These are phyloP conservation scores for Pipistrellus nathusii DNA, from an alignment of 2,797 vertebrate species.

Conservation along the genomic window DNA sequence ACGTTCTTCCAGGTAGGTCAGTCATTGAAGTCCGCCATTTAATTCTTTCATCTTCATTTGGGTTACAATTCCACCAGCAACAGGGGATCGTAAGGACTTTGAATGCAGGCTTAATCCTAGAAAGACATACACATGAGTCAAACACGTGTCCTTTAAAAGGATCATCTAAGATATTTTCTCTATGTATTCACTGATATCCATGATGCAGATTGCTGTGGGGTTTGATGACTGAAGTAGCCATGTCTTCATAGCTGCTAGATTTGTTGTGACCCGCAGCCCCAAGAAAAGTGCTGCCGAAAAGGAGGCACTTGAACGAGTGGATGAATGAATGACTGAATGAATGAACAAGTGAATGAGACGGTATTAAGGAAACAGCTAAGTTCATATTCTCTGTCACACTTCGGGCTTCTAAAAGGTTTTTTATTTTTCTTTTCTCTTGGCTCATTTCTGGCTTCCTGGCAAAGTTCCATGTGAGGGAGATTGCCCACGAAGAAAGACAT, in stretches of 20 bases:
- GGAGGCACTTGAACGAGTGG: background rate
- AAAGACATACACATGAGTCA: background rate
- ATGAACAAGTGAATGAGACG: background rate
- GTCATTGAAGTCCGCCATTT: background rate
- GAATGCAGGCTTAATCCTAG: background rate
- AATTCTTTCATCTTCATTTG: background rate
- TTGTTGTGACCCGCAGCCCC: background rate
- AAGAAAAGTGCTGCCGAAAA: background rate
- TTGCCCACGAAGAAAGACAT: constrained; percentile 36
- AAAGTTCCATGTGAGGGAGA: constrained; percentile 19
- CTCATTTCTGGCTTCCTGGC: constrained; percentile 61
- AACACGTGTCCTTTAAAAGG: background rate
- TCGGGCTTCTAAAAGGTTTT: constrained; percentile 11
- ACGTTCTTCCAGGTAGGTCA: background rate
- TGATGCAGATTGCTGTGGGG: background rate
- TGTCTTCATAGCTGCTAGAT: background rate
- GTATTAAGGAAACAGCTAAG: background rate
- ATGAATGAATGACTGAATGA: background rate
- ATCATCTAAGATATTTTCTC: background rate
- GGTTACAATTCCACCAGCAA: background rate
- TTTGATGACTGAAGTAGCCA: background rate
- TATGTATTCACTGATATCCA: background rate
- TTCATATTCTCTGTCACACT: constrained; percentile 9
- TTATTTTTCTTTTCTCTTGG: background rate
- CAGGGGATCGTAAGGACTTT: background rate